Evolutionary conservation across 2,888 invertebrate species (phyloP).

Genomic region (Myopa tessellatipennis): DNA sequence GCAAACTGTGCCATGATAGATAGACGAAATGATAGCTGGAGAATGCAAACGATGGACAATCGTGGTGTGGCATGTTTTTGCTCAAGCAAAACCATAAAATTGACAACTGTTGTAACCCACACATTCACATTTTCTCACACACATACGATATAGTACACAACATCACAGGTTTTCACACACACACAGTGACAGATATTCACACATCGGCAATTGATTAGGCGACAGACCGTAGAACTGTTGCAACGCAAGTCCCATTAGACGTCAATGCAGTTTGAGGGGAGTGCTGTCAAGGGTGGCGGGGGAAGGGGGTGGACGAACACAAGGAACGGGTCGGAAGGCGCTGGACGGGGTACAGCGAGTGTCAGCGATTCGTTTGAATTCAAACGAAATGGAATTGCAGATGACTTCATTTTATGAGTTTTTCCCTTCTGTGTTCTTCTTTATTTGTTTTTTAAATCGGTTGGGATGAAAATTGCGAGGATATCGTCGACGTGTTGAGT

Average conservation of each 20-base stretch:
- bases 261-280: no score
- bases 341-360: not conserved
- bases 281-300: not conserved
- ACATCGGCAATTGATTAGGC: no score
- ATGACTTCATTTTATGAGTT: not conserved
- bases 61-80: not conserved
- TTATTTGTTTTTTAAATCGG: not conserved
- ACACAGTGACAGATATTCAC: no score
- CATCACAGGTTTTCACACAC: not conserved
- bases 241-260: no score
- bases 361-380: conserved; percentile 2
- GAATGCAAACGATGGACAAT: no score
- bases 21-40: no score
- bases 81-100: conserved; percentile 3
- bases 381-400: not conserved
- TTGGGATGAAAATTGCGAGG: not conserved
- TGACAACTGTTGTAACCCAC: not conserved
- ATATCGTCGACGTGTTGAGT: no score
- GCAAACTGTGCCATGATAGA: no score
- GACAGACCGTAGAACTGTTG: no score
- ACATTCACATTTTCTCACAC: not conserved
- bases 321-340: no score
- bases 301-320: not conserved
- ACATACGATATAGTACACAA: not conserved
- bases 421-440: not conserved